Percentiles rank a stretch among this genome's conserved stretches.
phyloP scores from a whole-genome alignment of 2,113 vertebrate genomes.

The Syrrhaptes paradoxus region DNA sequence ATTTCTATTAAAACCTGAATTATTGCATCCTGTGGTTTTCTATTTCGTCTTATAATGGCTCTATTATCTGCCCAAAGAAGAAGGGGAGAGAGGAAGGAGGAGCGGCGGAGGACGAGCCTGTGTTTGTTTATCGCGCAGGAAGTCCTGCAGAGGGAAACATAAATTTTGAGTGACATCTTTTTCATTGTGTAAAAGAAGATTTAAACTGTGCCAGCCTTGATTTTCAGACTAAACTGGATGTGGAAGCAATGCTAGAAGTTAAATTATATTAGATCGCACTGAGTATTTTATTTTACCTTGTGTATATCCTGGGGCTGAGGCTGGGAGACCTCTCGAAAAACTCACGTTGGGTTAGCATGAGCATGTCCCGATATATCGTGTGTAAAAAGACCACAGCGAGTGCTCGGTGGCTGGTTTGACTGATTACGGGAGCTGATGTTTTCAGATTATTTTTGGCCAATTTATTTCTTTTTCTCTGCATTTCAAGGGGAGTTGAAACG shows the following conservation, averaged over 20 bases:
- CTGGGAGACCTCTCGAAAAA: neutral
- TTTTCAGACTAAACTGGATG: conserved; percentile 18
- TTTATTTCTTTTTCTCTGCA: neutral
- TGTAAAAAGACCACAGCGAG: fast-evolving
- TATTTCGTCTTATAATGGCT: neutral
- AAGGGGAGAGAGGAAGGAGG: neutral
- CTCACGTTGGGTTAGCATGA: neutral
- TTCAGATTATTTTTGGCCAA: neutral
- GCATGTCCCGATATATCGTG: fast-evolving
- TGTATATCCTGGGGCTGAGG: neutral
- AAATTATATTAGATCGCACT: neutral
- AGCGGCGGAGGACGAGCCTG: fast-evolving
- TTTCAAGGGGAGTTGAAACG: neutral
- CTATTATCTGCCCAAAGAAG: neutral
- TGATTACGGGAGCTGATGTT: neutral
- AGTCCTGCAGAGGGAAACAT: neutral
- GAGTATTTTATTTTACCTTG: neutral
- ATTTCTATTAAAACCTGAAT: neutral
- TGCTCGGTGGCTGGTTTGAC: neutral
- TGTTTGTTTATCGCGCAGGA: neutral
- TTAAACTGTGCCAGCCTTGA: neutral
- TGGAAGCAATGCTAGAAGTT: neutral
- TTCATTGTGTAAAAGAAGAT: neutral
- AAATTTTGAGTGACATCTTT: neutral
- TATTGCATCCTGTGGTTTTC: neutral